A percentile compares a stretch with the other conserved stretches of the same genome.
These are phyloP conservation scores for Hesperia comma DNA, from an alignment of 2,888 invertebrate genomes.

Conservation along the genomic window DNA sequence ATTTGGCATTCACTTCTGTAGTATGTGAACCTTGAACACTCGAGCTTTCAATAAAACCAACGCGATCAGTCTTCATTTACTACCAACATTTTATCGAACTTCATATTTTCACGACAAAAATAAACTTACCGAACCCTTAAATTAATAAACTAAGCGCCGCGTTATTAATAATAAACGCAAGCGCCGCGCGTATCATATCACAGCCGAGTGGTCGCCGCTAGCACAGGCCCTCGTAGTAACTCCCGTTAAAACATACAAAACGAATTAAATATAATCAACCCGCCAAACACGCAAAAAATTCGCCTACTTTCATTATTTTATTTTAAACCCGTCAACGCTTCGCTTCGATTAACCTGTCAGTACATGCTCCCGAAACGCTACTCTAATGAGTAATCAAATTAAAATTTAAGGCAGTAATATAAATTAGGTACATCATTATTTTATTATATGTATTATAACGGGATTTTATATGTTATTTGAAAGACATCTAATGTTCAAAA, in stretches of 20 bases:
- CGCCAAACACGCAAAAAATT: slow-evolving; percentile 10
- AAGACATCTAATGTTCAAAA: too few species aligned
- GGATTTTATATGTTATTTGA: too few species aligned
- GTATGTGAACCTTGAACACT: too few species aligned
- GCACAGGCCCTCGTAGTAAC: slow-evolving; percentile 31
- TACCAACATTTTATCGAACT: neutral
- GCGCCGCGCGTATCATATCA: slow-evolving; percentile 59
- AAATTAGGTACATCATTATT: too few species aligned
- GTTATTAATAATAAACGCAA: slow-evolving; percentile 43
- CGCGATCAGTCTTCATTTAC: slow-evolving; percentile 25
- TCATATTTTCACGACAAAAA: slow-evolving; percentile 7
- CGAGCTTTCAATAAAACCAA: slow-evolving; percentile 8
- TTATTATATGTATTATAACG: too few species aligned
- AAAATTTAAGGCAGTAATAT: too few species aligned
- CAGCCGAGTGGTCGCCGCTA: slow-evolving; percentile 73
- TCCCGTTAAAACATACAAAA: slow-evolving; percentile 9
- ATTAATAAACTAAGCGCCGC: slow-evolving; percentile 44
- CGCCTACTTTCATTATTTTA: slow-evolving; percentile 9
- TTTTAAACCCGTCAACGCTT: neutral
- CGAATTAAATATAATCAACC: slow-evolving; percentile 8
- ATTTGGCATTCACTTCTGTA: too few species aligned
- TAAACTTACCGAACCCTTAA: slow-evolving; percentile 39
- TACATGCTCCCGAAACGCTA: too few species aligned
- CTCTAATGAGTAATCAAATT: too few species aligned
- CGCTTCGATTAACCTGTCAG: too few species aligned